Base-by-base conservation (phyloP, 1,140 invertebrate genomes). In the Aphelenchoides besseyi region DNA sequence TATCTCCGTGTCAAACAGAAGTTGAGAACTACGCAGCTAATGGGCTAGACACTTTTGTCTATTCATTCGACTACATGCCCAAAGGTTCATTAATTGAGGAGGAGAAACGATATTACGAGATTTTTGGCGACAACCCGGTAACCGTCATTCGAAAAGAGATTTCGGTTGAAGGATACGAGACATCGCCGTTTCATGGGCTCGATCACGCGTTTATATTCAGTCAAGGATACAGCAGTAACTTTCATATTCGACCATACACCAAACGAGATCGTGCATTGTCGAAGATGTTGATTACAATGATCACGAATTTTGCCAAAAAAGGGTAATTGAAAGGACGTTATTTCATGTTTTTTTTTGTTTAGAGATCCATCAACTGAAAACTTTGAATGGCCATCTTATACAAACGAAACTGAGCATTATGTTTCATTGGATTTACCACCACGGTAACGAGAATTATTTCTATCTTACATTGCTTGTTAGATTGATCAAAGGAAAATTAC, bases 191-290 rank as follows among this genome's bases (percentile, higher is more conserved):
- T 64, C 82, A 83, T 68, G 82, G 82, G 1, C 59, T 83, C 41
- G 82, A 83, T 67, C 82, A 83, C 73, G 77, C 82, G 2, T 83
- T 78, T 68, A 83, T 83, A 28, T 83, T 83, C 69, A 80, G 74
- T 2, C 62, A 80, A 62, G 82, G 82, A 33, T 83, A 83, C 71
- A 77, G 69, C n/a, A 75, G 70, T 29, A 83, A 83, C 66, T 83
- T 83, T 54, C 79, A 81, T 52, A 74, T 81, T 9, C 64, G 71
- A 3, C 82, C 82, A 2, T 83, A 69, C 57, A 72, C 77, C 2
- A 82, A 84, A 55, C 53, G 77, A 33, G 82, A 83, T 48, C 74
- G 74, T 55, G 57, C 73, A 26, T 83, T 83, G 81, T 76, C 81
- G 0, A 74, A 75, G 23, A 69, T 84, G 68, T 59, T 83, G 12